These are phyloP conservation scores for Luperina testacea DNA, from an alignment of 2,888 invertebrate genomes.

Conservation along the genomic window DNA sequence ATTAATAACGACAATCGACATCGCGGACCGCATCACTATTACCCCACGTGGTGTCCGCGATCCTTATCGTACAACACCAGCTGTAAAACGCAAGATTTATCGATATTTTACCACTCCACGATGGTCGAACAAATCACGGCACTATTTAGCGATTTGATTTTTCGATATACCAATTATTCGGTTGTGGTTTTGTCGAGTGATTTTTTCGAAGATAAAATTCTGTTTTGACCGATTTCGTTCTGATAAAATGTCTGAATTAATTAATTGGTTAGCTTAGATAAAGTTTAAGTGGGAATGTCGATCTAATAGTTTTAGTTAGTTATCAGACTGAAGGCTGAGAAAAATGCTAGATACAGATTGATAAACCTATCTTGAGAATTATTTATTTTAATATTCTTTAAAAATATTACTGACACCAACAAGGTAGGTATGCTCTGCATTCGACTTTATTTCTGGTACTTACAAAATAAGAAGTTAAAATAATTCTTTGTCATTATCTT, in stretches of 20 bases:
- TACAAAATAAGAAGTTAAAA: conserved; percentile 28
- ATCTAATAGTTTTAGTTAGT: conserved; percentile 18
- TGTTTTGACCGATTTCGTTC: conserved; percentile 59
- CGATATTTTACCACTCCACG: conserved; percentile 85
- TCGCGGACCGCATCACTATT: conserved; percentile 73
- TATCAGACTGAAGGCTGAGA: not conserved
- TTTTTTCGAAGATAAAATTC: conserved; percentile 55
- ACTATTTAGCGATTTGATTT: conserved; percentile 79
- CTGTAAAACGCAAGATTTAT: conserved; percentile 90
- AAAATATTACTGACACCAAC: not conserved
- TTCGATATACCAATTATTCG: conserved; percentile 76
- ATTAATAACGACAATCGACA: conserved; percentile 63
- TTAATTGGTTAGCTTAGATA: conserved; percentile 52
- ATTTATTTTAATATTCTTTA: not conserved
- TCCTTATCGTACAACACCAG: conserved; percentile 86
- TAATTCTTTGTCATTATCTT: conserved; percentile 6
- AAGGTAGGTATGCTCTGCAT: not conserved
- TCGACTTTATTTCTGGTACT: not conserved
- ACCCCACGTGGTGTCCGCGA: conserved; percentile 88
- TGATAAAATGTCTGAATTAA: conserved; percentile 65
- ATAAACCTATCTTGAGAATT: too few relatives aligned
- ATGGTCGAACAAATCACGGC: conserved; percentile 87
- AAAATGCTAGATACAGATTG: not conserved
- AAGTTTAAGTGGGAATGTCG: conserved; percentile 14
- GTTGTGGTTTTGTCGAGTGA: conserved; percentile 56